These are phyloP conservation scores for Nemoura dubitans DNA, from an alignment of 2,888 invertebrate genomes.

Conservation along the genomic window DNA sequence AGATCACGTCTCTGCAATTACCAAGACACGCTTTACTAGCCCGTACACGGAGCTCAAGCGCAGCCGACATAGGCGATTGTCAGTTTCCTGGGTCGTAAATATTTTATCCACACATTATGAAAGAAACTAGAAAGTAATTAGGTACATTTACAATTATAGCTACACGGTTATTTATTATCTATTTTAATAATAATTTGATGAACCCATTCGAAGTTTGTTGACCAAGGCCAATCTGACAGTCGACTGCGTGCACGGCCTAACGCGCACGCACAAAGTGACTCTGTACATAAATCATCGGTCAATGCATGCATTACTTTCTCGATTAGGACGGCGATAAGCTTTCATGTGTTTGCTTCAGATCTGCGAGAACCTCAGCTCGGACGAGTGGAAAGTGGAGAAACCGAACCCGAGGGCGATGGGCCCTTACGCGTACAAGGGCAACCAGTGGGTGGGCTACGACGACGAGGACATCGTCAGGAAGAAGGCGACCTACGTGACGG, in stretches of 20 bases:
- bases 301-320: conserved; percentile 22
- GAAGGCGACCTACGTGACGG: conserved; percentile 86
- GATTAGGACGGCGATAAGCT: conserved; percentile 3
- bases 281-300: conserved; percentile 23
- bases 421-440: conserved; percentile 85
- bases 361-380: conserved; percentile 79
- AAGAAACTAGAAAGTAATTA: conserved; percentile 2
- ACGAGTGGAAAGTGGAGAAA: conserved; percentile 84
- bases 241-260: not conserved
- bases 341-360: conserved; percentile 67
- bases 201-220: not conserved
- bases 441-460: conserved; percentile 95
- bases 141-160: not conserved
- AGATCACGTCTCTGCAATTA: not conserved
- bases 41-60: no score
- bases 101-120: not conserved
- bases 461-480: conserved; percentile 83
- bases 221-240: not conserved
- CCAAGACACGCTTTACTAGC: not conserved
- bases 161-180: not conserved
- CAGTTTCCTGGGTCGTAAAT: not conserved
- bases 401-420: conserved; percentile 86
- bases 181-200: not conserved
- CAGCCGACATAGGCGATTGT: not conserved
- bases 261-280: not conserved